Percentiles rank a stretch among this genome's conserved stretches.
Evolutionary conservation across 92 coral and sea anemone species (phyloP).

Genomic region (Metridium senile): DNA sequence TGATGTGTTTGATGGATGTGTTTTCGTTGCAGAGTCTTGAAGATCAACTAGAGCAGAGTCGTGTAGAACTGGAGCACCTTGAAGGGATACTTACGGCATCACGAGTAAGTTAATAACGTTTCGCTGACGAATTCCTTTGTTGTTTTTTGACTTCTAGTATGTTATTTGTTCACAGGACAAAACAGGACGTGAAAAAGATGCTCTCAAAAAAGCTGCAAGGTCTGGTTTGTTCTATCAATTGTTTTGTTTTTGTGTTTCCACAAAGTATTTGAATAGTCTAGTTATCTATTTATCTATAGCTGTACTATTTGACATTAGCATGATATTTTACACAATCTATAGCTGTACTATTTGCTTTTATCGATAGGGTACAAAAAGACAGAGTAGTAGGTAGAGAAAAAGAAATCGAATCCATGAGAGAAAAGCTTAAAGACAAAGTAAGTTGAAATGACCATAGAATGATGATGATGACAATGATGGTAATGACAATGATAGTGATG

Average conservation of each 20-base stretch:
- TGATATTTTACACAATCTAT: background rate
- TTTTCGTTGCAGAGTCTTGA: slow-evolving; percentile 67
- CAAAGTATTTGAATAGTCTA: too few relatives aligned
- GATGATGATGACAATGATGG: background rate
- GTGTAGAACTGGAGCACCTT: slow-evolving; percentile 88
- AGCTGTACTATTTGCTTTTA: background rate
- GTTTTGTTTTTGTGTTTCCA: too few relatives aligned
- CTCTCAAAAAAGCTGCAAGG: slow-evolving; percentile 98
- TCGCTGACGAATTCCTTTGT: too few relatives aligned
- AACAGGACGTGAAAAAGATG: slow-evolving; percentile 86
- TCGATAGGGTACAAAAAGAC: slow-evolving; percentile 82
- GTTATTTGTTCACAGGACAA: slow-evolving; percentile 64
- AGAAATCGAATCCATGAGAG: slow-evolving; percentile 68
- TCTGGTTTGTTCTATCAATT: too few relatives aligned
- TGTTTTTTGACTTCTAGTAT: background rate
- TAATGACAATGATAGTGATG: background rate
- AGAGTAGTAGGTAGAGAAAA: slow-evolving; percentile 82
- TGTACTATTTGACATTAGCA: too few relatives aligned
- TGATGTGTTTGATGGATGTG: too few relatives aligned
- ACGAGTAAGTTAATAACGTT: slow-evolving; percentile 77
- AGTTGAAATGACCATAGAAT: background rate
- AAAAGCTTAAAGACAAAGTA: slow-evolving; percentile 72
- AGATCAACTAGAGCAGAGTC: slow-evolving; percentile 79
- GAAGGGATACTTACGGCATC: slow-evolving; percentile 89
- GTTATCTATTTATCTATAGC: too few relatives aligned